These are phyloP conservation scores for Neodiprion lecontei DNA, from an alignment of 1,140 invertebrate genomes.

Conservation along the genomic window DNA sequence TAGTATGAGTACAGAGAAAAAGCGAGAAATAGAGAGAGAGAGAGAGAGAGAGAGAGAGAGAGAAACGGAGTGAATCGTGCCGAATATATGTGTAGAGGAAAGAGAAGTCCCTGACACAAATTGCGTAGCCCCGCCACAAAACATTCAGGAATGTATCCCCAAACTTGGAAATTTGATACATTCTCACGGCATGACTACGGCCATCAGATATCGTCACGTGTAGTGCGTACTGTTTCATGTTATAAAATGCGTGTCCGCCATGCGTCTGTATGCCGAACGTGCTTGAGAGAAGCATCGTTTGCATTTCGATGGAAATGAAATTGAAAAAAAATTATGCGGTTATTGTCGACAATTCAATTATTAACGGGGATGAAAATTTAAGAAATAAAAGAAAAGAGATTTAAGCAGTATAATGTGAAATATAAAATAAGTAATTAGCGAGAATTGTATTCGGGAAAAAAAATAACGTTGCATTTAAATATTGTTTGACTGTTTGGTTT, in stretches of 20 bases:
- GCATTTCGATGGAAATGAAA: not conserved
- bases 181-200: conserved; percentile 27
- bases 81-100: not conserved
- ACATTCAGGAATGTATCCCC: conserved; percentile 32
- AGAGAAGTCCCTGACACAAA: conserved; percentile 33
- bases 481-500: too few relatives aligned
- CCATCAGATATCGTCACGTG: not conserved
- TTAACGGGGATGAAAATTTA: too few relatives aligned
- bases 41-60: too few relatives aligned
- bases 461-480: too few relatives aligned
- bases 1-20: conserved; percentile 12
- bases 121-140: conserved; percentile 18
- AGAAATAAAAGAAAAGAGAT: too few relatives aligned
- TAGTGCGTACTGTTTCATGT: not conserved
- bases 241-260: not conserved
- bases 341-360: too few relatives aligned
- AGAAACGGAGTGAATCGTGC: too few relatives aligned
- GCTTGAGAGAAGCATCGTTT: not conserved
- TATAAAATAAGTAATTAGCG: too few relatives aligned
- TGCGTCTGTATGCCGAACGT: not conserved
- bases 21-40: not conserved
- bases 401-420: too few relatives aligned
- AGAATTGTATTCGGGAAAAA: too few relatives aligned
- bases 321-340: too few relatives aligned
- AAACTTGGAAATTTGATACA: conserved; percentile 44